Evolutionary conservation across 2,797 vertebrate species (phyloP).

Genomic region (Hozukius guyotensis): DNA sequence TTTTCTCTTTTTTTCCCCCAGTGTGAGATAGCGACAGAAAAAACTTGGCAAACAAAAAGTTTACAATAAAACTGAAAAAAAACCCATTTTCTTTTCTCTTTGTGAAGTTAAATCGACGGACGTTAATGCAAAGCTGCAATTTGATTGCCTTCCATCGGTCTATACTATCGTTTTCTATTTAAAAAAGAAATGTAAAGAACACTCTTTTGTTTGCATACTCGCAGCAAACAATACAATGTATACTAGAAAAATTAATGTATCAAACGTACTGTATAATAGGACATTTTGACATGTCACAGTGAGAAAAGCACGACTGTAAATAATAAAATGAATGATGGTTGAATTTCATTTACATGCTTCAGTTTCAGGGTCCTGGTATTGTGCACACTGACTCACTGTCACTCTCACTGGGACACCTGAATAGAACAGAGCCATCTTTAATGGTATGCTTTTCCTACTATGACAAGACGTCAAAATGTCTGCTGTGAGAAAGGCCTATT

Average conservation of each 20-base stretch:
- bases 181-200: neutral
- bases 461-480: neutral
- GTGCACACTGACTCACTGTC: neutral
- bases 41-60: neutral
- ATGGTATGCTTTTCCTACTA: neutral
- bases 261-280: neutral
- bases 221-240: neutral
- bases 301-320: neutral
- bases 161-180: neutral
- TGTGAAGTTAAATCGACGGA: neutral
- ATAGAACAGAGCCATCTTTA: neutral
- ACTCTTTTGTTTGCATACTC: neutral
- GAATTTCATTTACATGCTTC: neutral
- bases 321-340: neutral
- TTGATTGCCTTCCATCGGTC: neutral
- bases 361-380: neutral
- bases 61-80: neutral
- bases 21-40: neutral
- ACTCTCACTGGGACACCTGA: neutral
- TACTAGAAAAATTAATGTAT: neutral
- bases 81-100: neutral
- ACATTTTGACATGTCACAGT: neutral
- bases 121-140: neutral
- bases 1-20: neutral
- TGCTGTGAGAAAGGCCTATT: neutral